These are phyloP conservation scores for Oasisia sp. DNA, from an alignment of 2,888 invertebrate genomes.

Conservation along the genomic window DNA sequence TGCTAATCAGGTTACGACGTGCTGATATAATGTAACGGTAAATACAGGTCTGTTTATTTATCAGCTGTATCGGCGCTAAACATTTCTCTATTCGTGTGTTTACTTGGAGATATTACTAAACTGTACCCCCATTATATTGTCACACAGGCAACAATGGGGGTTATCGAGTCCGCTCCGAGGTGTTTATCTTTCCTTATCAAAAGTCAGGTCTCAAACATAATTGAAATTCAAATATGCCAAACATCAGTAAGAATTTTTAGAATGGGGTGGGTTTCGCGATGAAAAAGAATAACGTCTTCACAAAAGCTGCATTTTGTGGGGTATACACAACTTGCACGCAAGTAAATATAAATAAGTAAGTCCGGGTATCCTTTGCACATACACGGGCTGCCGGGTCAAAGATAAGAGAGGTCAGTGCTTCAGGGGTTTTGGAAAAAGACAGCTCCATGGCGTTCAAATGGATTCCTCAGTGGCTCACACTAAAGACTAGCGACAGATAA, in stretches of 20 bases:
- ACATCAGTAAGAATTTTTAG: not conserved
- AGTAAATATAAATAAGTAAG: not conserved
- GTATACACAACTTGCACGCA: not conserved
- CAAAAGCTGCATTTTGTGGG: not conserved
- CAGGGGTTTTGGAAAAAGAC: not conserved
- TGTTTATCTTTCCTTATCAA: not conserved
- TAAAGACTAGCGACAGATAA: not conserved
- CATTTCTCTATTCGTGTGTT: not conserved
- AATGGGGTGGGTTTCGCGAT: not conserved
- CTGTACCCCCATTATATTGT: slow-evolving; percentile 1
- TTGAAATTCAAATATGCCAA: not conserved
- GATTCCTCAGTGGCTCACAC: not conserved
- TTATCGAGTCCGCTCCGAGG: not conserved
- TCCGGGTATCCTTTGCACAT: not conserved
- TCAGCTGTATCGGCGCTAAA: not conserved
- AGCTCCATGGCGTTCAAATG: not conserved
- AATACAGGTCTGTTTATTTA: not conserved
- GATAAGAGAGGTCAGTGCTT: not conserved
- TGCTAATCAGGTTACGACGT: slow-evolving; percentile 4
- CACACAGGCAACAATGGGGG: not conserved
- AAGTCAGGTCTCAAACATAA: slow-evolving; percentile 1
- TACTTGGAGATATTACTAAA: not conserved
- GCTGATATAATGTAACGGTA: not conserved
- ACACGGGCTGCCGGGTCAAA: not conserved
- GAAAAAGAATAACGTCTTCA: not conserved